phyloP scores from a whole-genome alignment of 2,888 invertebrate genomes.

The Sinotaia quadrata region DNA sequence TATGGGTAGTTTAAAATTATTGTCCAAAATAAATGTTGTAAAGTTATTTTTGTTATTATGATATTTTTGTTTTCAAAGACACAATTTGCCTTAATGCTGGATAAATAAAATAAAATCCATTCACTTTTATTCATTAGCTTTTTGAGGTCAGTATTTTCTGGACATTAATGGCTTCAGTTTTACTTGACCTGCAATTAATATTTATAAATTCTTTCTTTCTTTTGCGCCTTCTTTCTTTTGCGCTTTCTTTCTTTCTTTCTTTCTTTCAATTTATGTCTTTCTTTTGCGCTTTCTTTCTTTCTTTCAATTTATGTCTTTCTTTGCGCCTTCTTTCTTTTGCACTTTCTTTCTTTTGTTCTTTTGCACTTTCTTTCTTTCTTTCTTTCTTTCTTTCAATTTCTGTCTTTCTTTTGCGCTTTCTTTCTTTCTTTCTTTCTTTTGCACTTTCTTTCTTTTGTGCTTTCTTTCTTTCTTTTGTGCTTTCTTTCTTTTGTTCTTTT shows the following conservation, averaged over 20 bases:
- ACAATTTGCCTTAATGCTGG: no score
- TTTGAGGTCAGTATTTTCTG: no score
- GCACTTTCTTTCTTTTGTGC: not conserved
- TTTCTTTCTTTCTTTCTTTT: not conserved
- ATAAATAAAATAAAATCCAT: no score
- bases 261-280: not conserved
- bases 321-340: not conserved
- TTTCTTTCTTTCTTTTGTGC: not conserved
- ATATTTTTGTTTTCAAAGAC: no score
- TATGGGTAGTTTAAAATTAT: no score
- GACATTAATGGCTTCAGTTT: no score
- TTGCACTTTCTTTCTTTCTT: not conserved
- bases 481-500: no score
- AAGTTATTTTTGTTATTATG: no score
- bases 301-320: not conserved
- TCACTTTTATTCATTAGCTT: no score
- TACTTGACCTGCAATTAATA: no score
- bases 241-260: not conserved
- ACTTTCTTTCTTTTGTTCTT: not conserved
- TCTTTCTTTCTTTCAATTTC: not conserved
- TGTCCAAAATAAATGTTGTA: no score
- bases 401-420: not conserved
- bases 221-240: not conserved
- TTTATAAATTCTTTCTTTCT: no score
- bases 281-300: not conserved